Base-by-base conservation (phyloP, 2,113 vertebrate genomes). In the Triplophysa dalaica region DNA sequence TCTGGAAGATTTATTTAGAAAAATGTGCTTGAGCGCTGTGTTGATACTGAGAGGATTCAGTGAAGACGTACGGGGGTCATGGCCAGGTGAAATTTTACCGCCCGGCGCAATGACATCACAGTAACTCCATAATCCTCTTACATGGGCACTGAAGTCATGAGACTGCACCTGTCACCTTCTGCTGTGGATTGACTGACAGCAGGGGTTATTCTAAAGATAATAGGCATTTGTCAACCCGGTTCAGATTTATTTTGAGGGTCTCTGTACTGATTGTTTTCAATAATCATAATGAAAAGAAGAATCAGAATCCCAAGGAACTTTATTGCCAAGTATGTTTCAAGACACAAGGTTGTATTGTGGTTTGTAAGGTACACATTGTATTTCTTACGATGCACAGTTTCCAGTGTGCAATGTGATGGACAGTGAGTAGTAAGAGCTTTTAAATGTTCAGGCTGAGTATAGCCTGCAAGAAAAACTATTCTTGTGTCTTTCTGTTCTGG, bases 51-150 rank as follows among this genome's bases (percentile, higher is more conserved):
- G 11, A 73, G 11, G n/a, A 61, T 61, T 68, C 60, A 62, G 11
- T 14, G 19, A 62, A 65, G 58, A 19, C 52, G 45, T 38, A n/a
- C 33, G 45, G 3, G 69, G 68, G 60, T 84, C 65, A 80, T 8
- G 21, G 19, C 48, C 70, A 85, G 77, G 80, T 81, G 80, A 84
- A 82, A 58, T 75, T 80, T 81, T 72, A 50, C 80, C 70, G 68
- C 70, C 83, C 65, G 14, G 84, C 82, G 70, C 75, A 52, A 86
- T 89, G 86, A 87, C 87, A 86, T 89, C 85, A 89, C 79, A 81
- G 84, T 85, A 88, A 88, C 83, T 79, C 80, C 81, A 85, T 91
- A 91, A 92, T 91, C 90, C 87, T 87, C 85, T 90, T 87, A 89
- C 56, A 62, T 70, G 73, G 78, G 56, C 58, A 70, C 74, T 70